Evolutionary conservation across 2,888 invertebrate species (phyloP), one percentile per base, ranked within the genome.

Genomic region (Troides oblongomaculatus): DNA sequence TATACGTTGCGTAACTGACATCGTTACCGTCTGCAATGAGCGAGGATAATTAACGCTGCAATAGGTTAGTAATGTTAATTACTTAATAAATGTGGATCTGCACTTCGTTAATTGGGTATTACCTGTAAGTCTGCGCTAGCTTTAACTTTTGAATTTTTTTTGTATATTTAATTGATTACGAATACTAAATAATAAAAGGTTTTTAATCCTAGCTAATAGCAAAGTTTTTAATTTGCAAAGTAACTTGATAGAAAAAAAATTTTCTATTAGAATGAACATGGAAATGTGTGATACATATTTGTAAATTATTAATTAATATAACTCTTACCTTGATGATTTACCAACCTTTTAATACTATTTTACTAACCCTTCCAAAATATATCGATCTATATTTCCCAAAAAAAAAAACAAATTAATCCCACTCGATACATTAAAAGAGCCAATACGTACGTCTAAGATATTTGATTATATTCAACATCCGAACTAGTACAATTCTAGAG

Each of bases 101-200:
- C 60, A 63, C 62, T 63, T 62, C 18, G 30, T 66, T 53, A 56
- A 70, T 70, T 74, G 69, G 69, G 73, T 72, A 68, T 76, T 74
- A 69, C 75, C 50, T 74, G 72, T 78, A 84, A 86, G 84, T 87
- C 81, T 84, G 80, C 77, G 76, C 79, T 85, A 88, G 88, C 87
- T 87, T 88, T 87, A 88, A 88, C 81, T 82, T 81, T 84, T 80
- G 74, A 79, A 79, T 80, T 78, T 72, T 59, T 62, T 53, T 71
- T 63, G n/a, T 18, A n/a, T 58, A 58, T 58, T 12, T 58, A 58
- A 23, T 50, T 64, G 50, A 68, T 64, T 69, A 66, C 36, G 39
- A 61, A 69, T 36, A 65, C 21, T 66, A 14, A n/a, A 56, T 56
- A 71, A 69, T 71, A 69, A 68, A 69, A 67, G 30, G 66, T 17